Base-by-base conservation (phyloP, 2,888 invertebrate species). In the Zhuqinia jingwanae region DNA sequence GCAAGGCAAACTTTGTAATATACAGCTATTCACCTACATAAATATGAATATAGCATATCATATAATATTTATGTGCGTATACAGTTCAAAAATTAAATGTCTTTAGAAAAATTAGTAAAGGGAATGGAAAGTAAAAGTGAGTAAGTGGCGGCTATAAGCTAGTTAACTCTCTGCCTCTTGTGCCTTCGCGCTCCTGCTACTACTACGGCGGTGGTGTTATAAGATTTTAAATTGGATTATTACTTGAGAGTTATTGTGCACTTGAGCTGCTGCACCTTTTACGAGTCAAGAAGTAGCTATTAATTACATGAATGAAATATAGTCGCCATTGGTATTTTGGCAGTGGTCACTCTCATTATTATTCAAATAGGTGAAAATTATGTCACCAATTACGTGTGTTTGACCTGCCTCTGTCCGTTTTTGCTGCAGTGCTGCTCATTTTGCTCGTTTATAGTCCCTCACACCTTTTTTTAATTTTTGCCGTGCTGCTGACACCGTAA, bases 351-450 rank as follows among this genome's bases (percentile, higher is more conserved):
- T 22, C 10, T 68, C 68, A 45, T 68, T 68, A 68, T 68, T 42
- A 68, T 68, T 68, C 68, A 53, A 50, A 50, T 50, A 65, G 79
- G 60, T 65, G 27, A 79, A 65, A 79, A 79, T 79, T 79, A 79
- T 79, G 79, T 79, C 79, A 65, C 79, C 79, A 65, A 68, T 68
- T 68, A 68, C 68, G 50, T 79, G 50, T 25, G 63, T 50, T 65
- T 79, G 79, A 65, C 79, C 79, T 63, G 50, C 22, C 50, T 65
- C 15, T 45, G 63, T 45, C 45, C 53, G 45, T 45, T 56, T 3
- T 11, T 25, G 6, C 58, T 17, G 1, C 63, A 68, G 20, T 75
- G 27, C 22, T 75, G 10, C 13, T n/a, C n/a, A n/a, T n/a, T 0
- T 75, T 45, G 22, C 22, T 53, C 5, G 22, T 58, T 20, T 20